Evolutionary conservation across 2,797 vertebrate species (phyloP).

Genomic region (Sebastes dallii): DNA sequence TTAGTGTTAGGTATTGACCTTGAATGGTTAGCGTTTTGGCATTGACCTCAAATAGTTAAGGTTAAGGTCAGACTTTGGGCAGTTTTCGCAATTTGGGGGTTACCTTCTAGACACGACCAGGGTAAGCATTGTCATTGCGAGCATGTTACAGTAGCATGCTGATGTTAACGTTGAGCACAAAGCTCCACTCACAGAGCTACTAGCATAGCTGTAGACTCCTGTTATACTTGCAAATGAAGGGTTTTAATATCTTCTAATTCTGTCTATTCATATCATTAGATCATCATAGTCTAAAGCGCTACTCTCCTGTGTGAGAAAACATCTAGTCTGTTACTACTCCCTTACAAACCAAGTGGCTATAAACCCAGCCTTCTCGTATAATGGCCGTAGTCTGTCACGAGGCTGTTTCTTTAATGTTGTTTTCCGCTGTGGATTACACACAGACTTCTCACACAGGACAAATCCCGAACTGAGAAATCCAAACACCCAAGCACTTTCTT

Average conservation of each 20-base stretch:
- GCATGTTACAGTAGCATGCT: neutral
- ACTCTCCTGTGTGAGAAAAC: neutral
- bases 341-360: constrained; percentile 6
- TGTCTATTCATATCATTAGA: neutral
- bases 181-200: neutral
- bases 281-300: neutral
- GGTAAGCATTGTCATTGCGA: neutral
- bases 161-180: neutral
- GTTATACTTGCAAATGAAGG: neutral
- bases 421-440: constrained; percentile 64
- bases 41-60: too few relatives aligned
- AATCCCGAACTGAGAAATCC: constrained; percentile 64
- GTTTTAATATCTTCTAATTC: neutral
- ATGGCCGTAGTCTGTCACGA: constrained; percentile 29
- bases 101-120: neutral
- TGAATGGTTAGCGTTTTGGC: too few relatives aligned
- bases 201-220: neutral
- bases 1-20: too few relatives aligned
- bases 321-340: neutral
- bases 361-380: constrained; percentile 26
- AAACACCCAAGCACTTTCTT: constrained; percentile 55
- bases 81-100: too few relatives aligned
- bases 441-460: constrained; percentile 31
- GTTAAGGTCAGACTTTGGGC: too few relatives aligned
- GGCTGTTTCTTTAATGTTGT: constrained; percentile 61